Percentiles rank a stretch among this genome's conserved stretches.
These are phyloP conservation scores for Myiopsitta monachus DNA, from an alignment of 2,113 vertebrate species.

Conservation along the genomic window DNA sequence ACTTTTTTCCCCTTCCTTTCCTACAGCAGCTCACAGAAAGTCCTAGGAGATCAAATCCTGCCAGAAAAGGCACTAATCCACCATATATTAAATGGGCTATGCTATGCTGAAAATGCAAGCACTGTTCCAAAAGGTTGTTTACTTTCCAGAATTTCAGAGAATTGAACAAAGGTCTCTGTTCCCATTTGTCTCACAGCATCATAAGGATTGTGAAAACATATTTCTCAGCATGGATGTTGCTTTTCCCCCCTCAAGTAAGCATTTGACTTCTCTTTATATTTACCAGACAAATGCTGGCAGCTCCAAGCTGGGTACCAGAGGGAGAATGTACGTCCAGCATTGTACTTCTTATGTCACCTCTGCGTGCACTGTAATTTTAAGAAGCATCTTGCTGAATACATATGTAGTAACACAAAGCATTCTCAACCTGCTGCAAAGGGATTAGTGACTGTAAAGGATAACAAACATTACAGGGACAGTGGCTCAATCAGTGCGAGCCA, in stretches of 20 bases:
- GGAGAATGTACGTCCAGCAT: not conserved
- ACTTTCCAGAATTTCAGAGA: constrained; percentile 20
- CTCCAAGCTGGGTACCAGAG: not conserved
- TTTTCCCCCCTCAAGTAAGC: constrained; percentile 10
- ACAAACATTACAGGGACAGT: not conserved
- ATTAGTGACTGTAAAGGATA: not conserved
- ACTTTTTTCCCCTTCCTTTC: not conserved
- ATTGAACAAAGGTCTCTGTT: constrained; percentile 34
- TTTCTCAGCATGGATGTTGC: not conserved
- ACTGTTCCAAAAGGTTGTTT: constrained; percentile 18
- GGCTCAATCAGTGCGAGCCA: not conserved
- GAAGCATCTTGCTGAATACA: not conserved
- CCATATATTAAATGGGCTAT: constrained; percentile 13
- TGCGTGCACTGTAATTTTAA: not conserved
- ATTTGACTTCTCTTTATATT: not conserved
- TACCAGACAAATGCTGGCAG: constrained; percentile 1
- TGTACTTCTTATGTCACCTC: not conserved
- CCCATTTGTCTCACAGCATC: constrained; percentile 33
- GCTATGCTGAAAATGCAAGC: constrained; percentile 3
- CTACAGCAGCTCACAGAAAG: not conserved
- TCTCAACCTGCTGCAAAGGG: not conserved
- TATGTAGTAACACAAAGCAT: accelerated
- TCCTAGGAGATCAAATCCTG: constrained; percentile 42
- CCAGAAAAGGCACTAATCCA: constrained; percentile 49
- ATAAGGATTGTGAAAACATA: constrained; percentile 13